Evolutionary conservation across 2,888 invertebrate genomes (phyloP).

Genomic region (Ectobius pallidus): DNA sequence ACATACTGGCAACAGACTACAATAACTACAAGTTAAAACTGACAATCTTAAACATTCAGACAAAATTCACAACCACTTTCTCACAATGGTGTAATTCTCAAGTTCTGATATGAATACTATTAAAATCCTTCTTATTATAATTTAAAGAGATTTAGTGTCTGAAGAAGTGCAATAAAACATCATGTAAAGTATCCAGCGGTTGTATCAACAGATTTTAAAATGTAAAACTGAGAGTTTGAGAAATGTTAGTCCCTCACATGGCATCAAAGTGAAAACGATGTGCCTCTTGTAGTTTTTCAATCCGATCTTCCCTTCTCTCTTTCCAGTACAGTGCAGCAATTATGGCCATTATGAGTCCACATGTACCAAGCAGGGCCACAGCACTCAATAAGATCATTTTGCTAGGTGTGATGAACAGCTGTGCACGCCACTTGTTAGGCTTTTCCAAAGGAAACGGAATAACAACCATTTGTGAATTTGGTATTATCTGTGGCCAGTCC

Average conservation of each 20-base stretch:
- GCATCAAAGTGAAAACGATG: conserved; percentile 87
- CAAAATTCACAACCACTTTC: too few species aligned
- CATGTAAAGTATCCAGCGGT: too few species aligned
- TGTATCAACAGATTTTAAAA: too few species aligned
- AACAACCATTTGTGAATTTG: conserved; percentile 96
- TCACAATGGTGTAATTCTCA: too few species aligned
- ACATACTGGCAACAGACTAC: too few species aligned
- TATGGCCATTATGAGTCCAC: conserved; percentile 82
- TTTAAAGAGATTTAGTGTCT: too few species aligned
- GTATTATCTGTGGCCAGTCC: conserved; percentile 91
- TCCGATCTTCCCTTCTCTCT: conserved; percentile 82
- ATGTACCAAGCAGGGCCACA: conserved; percentile 84
- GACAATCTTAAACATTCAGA: too few species aligned
- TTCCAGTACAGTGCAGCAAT: conserved; percentile 89
- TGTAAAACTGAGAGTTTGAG: too few species aligned
- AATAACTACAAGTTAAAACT: too few species aligned
- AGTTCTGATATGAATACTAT: too few species aligned
- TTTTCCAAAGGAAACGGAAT: conserved; percentile 61
- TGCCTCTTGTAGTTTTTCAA: conserved; percentile 78
- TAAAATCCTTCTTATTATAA: too few species aligned
- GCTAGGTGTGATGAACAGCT: conserved; percentile 93
- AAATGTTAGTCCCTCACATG: conserved; percentile 69
- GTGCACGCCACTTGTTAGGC: conserved; percentile 84
- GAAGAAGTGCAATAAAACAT: too few species aligned
- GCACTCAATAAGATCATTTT: conserved; percentile 92